phyloP scores from a whole-genome alignment of 2,113 vertebrate genomes.

The Callaeas wilsoni region DNA sequence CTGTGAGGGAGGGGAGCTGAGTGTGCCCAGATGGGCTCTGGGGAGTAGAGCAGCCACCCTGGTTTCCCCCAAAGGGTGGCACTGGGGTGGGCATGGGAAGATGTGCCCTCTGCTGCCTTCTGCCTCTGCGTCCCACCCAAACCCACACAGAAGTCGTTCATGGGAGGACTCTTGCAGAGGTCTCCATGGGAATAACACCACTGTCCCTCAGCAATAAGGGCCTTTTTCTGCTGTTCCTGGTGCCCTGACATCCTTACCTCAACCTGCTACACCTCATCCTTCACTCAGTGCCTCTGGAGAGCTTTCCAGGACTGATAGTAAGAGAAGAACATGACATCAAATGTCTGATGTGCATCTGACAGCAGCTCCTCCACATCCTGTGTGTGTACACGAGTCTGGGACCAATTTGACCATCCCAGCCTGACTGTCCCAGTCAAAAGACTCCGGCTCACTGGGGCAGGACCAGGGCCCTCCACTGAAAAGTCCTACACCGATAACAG shows the following conservation, averaged over 20 bases:
- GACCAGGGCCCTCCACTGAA: not conserved
- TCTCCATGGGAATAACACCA: not conserved
- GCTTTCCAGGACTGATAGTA: not conserved
- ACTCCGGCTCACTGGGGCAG: not conserved
- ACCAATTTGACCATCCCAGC: not conserved
- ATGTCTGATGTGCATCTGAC: not conserved
- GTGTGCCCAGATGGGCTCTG: accelerated
- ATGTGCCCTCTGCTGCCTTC: not conserved
- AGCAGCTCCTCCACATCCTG: not conserved
- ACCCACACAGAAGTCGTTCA: not conserved
- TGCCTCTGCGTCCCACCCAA: accelerated
- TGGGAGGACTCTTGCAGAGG: accelerated
- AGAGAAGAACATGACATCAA: not conserved
- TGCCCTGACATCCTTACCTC: not conserved
- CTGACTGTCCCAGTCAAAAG: not conserved
- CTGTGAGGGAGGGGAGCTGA: not conserved
- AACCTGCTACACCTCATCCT: not conserved
- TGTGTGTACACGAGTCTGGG: accelerated
- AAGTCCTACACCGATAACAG: not conserved
- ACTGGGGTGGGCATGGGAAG: no score
- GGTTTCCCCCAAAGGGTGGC: not conserved
- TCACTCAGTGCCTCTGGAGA: not conserved
- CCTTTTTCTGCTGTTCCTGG: not conserved
- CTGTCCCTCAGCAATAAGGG: no score
- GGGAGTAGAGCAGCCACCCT: not conserved